Base-by-base conservation (phyloP, 2,113 vertebrate genomes). In the Solenodon paradoxus region DNA sequence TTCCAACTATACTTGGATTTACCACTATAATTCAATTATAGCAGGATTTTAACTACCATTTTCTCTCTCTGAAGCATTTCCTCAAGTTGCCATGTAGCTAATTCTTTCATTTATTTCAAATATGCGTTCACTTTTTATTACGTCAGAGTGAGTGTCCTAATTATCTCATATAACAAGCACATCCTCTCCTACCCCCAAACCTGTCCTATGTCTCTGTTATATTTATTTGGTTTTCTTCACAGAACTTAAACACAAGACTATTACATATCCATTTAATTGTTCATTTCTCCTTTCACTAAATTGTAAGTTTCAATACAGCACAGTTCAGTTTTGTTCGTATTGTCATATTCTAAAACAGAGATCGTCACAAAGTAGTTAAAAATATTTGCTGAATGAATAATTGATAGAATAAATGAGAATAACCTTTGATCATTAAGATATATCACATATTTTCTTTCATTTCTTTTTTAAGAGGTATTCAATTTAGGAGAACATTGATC, bases 181-280 rank as follows among this genome's bases (percentile, higher is more conserved):
- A 40, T 2, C 11, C 5, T n/a, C n/a, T n/a, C n/a, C n/a, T n/a
- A n/a, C n/a, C 38, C 8, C 8, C 1, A 16, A 24, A 3, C 5
- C 32, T 30, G 1, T 26, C 38, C 9, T 1, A 61, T 68, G 45
- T 63, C 12, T 45, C 2, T 20, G 3, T 59, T 78, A 68, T 35
- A 49, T 94, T 68, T 49, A 3, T 57, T 35, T 59, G 22, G 9
- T 59, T 79, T 49, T n/a, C 51, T 94, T 69, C 11, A 26, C 10
- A 69, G 2, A 7, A 53, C 47, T 81, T 51, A n/a, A 9, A 7
- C n/a, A 51, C 30, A 35, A 24, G 24, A 42, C 0, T 55, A 13
- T 28, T 32, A 64, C 4, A 59, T 2, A 30, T 17, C 3, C 9
- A 82, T 45, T 68, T 83, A 11, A n/a, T 57, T 77, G 40, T 20